Evolutionary conservation across 1,140 invertebrate genomes (phyloP).

Genomic region (Neuroterus valhalla): DNA sequence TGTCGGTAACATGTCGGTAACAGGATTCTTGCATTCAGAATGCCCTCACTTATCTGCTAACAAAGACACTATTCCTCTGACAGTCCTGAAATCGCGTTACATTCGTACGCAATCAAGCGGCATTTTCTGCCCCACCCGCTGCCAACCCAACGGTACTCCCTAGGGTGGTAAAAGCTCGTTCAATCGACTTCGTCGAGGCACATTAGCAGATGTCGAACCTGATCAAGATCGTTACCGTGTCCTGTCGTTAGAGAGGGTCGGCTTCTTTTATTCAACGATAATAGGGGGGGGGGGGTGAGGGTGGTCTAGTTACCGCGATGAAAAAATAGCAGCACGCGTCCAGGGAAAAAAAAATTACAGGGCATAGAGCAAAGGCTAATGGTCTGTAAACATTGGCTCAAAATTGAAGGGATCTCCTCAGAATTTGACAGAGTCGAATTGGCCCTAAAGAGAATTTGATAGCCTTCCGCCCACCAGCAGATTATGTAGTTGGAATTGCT

Average conservation of each 20-base stretch:
- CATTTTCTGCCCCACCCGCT: not conserved
- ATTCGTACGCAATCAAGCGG: constrained; percentile 44
- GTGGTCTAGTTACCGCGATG: constrained; percentile 12
- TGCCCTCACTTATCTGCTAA: too few relatives aligned
- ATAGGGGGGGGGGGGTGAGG: constrained; percentile 3
- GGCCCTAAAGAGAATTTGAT: constrained; percentile 10
- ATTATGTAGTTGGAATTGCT: not conserved
- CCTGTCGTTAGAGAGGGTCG: constrained; percentile 16
- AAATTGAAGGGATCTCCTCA: constrained; percentile 13
- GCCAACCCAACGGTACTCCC: constrained; percentile 35
- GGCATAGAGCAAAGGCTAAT: constrained; percentile 10
- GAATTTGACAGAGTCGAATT: constrained; percentile 1
- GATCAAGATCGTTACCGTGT: constrained; percentile 1
- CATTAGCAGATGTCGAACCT: constrained; percentile 39
- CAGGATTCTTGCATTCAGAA: too few relatives aligned
- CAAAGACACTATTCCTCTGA: constrained; percentile 35
- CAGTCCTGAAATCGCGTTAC: constrained; percentile 42
- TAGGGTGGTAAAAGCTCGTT: constrained; percentile 42
- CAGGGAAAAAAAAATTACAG: constrained; percentile 18
- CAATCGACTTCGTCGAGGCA: constrained; percentile 40
- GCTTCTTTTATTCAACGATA: constrained; percentile 18
- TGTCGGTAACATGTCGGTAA: too few relatives aligned
- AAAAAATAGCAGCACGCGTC: constrained; percentile 23
- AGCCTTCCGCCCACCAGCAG: not conserved
- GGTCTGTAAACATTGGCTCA: constrained; percentile 21